Evolutionary conservation across 2,797 vertebrate species (phyloP).

Genomic region (Micromesistius poutassou): DNA sequence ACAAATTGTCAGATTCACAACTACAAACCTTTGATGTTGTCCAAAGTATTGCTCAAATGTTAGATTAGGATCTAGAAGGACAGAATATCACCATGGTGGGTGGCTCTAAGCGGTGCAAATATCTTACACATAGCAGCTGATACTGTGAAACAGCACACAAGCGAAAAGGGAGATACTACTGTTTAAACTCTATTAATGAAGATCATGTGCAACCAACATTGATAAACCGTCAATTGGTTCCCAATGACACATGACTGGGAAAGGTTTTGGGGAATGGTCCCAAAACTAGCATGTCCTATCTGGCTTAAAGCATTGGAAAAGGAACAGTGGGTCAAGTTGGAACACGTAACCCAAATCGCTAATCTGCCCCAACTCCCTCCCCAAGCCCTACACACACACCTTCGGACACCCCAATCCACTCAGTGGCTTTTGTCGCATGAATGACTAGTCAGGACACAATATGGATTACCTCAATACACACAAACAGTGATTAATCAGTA

Average conservation of each 20-base stretch:
- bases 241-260: neutral
- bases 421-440: constrained; percentile 6
- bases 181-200: neutral
- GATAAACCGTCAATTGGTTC: neutral
- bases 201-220: neutral
- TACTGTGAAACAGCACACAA: neutral
- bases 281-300: neutral
- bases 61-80: neutral
- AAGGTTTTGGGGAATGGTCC: neutral
- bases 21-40: neutral
- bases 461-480: constrained; percentile 5
- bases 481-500: neutral
- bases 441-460: constrained; percentile 16
- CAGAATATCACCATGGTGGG: neutral
- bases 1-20: neutral
- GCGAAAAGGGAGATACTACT: neutral
- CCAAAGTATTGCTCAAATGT: neutral
- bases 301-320: neutral
- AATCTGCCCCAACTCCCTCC: constrained; percentile 8
- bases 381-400: constrained; percentile 2
- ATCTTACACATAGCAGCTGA: neutral
- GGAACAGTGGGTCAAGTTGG: neutral
- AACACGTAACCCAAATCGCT: neutral
- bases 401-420: constrained; percentile 25
- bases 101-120: neutral